Conservation (phyloP, 2,888 invertebrate genomes). For the Drosophila paranaensis region DNA sequence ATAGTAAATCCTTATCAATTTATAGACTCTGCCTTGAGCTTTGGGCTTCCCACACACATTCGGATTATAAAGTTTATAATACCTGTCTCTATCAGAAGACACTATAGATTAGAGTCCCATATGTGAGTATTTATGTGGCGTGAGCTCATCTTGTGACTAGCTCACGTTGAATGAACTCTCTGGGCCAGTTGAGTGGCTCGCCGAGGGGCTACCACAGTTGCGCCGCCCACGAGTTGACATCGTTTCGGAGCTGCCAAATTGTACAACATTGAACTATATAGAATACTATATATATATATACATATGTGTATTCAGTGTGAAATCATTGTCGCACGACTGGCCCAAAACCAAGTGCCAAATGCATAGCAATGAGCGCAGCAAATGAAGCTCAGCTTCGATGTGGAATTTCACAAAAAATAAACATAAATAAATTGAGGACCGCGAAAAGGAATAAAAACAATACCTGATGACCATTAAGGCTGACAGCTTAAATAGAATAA, state of each 20-base stretch:
- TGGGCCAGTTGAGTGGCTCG: constrained; percentile 35
- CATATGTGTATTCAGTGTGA: constrained; percentile 35
- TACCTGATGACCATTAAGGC: constrained; percentile 23
- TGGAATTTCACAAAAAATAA: constrained; percentile 66
- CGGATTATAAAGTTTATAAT: not conserved
- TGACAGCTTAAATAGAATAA: constrained; percentile 35
- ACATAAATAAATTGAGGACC: constrained; percentile 46
- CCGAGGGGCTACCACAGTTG: not conserved
- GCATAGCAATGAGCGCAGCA: constrained; percentile 62
- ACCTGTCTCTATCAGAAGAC: not conserved
- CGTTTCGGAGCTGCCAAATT: constrained; percentile 52
- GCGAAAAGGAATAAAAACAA: constrained; percentile 20
- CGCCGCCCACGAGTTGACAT: constrained; percentile 52
- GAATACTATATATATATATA: constrained; percentile 41
- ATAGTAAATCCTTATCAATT: not conserved
- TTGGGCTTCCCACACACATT: not conserved
- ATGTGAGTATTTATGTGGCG: not conserved
- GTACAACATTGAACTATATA: constrained; percentile 70
- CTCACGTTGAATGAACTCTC: constrained; percentile 45
- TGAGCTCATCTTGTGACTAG: constrained; percentile 21
- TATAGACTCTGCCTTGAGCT: not conserved
- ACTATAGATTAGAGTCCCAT: not conserved
- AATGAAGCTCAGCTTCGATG: not conserved
- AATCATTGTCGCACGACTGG: constrained; percentile 65
- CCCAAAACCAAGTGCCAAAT: constrained; percentile 47